Evolutionary conservation across 2,797 vertebrate species (phyloP), one percentile per base, ranked within the genome.

Genomic region (Anomalospiza imberbis): DNA sequence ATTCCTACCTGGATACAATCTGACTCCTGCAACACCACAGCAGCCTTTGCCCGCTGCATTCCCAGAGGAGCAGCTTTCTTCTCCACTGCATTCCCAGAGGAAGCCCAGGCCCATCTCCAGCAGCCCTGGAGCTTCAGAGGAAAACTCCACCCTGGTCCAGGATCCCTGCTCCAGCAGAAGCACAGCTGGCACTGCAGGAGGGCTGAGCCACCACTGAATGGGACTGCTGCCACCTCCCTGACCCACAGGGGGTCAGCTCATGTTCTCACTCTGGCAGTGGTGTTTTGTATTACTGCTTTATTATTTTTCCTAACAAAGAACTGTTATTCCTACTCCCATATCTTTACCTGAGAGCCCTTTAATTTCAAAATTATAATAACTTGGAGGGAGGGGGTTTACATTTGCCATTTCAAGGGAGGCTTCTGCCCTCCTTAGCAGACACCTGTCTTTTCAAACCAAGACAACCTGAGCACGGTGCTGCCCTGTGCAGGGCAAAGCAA

Each of bases 381-480:
- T 22, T 15, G 10, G n/a, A 58, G 55, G n/a, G 55, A 57, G 3
- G 15, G 20, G 15, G 7, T 57, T 57, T 57, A 1, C 22, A 25
- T 58, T 58, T 25, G 17, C 55, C 55, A 17, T 58, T 58, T 58
- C 55, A 58, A 36, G 6, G 17, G 55, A 58, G 34, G 16, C 8
- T 58, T 34, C n/a, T 58, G n/a, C 34, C 24, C 16, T 58, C 55
- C 55, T 17, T 36, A 58, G 55, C 55, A 58, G 55, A 36, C 55
- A 36, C 34, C 34, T 58, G n/a, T 2, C 55, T 34, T 6, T 36
- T 26, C 55, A 58, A 36, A 36, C 8, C 24, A 17, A 58, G 34
- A 26, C 16, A 36, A 58, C 7, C 34, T 4, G 6, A 70, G 60
- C 11, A 28, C 82, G n/a, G 22, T 61, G 62, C 57, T 0, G 0